Evolutionary conservation across 2,888 invertebrate genomes (phyloP).

Genomic region (Notocelia uddmanniana): DNA sequence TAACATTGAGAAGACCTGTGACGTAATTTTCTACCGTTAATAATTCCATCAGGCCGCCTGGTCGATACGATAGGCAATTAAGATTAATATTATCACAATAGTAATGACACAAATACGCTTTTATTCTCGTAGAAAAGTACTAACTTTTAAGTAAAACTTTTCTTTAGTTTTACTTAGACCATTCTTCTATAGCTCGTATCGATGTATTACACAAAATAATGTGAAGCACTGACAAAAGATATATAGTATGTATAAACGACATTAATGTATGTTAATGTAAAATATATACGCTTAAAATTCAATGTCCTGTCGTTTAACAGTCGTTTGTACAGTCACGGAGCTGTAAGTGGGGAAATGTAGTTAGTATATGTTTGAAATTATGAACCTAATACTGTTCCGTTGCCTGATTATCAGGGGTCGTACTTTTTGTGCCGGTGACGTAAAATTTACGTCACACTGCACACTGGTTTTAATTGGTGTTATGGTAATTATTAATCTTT

Average conservation of each 20-base stretch:
- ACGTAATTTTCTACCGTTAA: no score
- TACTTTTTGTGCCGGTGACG: no score
- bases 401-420: background rate
- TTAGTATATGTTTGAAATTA: slow-evolving; percentile 9
- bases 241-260: slow-evolving; percentile 38
- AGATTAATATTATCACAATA: no score
- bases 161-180: slow-evolving; percentile 20
- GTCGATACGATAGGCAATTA: no score
- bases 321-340: slow-evolving; percentile 18
- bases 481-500: no score
- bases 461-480: no score
- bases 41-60: no score
- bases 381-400: background rate
- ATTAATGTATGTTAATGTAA: slow-evolving; percentile 40
- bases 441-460: no score
- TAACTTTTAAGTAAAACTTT: no score
- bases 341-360: background rate
- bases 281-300: slow-evolving; percentile 40
- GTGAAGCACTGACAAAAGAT: slow-evolving; percentile 33
- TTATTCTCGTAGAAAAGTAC: no score
- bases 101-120: no score
- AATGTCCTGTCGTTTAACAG: slow-evolving; percentile 31
- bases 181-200: slow-evolving; percentile 1
- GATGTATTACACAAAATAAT: slow-evolving; percentile 36
- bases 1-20: no score